These are phyloP conservation scores for Macrophya alboannulata DNA, from an alignment of 2,888 invertebrate species.

Conservation along the genomic window DNA sequence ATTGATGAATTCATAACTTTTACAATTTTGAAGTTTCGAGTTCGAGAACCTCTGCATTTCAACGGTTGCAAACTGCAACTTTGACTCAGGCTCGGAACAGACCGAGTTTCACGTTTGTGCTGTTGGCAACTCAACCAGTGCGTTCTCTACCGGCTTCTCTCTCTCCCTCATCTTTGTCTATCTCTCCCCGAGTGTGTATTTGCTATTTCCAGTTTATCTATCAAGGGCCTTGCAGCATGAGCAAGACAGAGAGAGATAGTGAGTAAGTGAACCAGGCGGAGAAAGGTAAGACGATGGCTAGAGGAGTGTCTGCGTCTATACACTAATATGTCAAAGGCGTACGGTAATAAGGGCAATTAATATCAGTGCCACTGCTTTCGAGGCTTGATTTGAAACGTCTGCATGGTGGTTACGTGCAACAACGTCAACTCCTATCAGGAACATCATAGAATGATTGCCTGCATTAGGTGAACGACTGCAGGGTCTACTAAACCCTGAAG, in stretches of 20 bases:
- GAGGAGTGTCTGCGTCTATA: slow-evolving; percentile 56
- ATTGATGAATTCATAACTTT: not conserved
- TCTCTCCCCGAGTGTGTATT: slow-evolving; percentile 62
- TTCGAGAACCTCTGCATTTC: slow-evolving; percentile 65
- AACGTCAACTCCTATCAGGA: not conserved
- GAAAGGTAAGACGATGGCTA: slow-evolving; percentile 27
- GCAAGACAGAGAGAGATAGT: not conserved
- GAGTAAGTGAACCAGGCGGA: not conserved
- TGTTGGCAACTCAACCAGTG: slow-evolving; percentile 6
- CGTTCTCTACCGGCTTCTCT: not conserved
- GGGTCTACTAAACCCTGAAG: not conserved
- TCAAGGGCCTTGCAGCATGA: slow-evolving; percentile 60
- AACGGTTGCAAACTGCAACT: slow-evolving; percentile 61
- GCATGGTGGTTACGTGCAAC: slow-evolving; percentile 8
- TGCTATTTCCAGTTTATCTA: slow-evolving; percentile 70
- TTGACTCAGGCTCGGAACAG: slow-evolving; percentile 68
- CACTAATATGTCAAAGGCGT: slow-evolving; percentile 68
- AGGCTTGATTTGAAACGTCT: slow-evolving; percentile 45
- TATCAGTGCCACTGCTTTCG: slow-evolving; percentile 23
- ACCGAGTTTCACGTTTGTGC: slow-evolving; percentile 37
- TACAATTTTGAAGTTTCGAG: not conserved
- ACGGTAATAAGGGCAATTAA: slow-evolving; percentile 66
- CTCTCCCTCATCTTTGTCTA: slow-evolving; percentile 35
- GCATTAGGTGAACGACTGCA: not conserved
- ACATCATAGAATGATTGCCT: not conserved